Evolutionary conservation across 1,140 invertebrate genomes (phyloP).

Genomic region (Drosophila nikananu): DNA sequence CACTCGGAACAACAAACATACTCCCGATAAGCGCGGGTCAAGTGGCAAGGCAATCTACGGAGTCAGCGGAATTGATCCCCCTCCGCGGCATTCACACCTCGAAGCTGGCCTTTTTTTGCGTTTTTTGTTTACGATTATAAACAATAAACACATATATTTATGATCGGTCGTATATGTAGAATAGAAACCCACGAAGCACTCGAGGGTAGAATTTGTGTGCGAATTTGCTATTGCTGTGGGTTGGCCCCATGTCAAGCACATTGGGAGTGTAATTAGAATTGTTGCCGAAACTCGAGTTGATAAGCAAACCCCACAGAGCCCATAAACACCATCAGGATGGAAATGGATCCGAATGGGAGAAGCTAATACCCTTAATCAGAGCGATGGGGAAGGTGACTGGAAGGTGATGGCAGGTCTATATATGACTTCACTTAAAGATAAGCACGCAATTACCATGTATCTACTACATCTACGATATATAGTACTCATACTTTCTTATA

Average conservation of each 20-base stretch:
- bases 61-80: constrained; percentile 1
- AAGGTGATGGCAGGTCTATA: constrained; percentile 4
- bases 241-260: constrained; percentile 37
- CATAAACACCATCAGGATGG: constrained; percentile 12
- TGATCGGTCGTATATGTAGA: constrained; percentile 54
- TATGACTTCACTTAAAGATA: neutral
- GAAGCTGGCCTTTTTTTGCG: constrained; percentile 15
- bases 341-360: constrained; percentile 16
- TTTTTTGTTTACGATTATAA: constrained; percentile 55
- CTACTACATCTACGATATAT: neutral
- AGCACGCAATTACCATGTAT: neutral
- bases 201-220: constrained; percentile 40
- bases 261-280: constrained; percentile 51
- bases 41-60: constrained; percentile 24
- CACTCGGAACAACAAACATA: constrained; percentile 3
- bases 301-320: constrained; percentile 16
- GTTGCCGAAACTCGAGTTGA: constrained; percentile 41
- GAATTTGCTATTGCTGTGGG: constrained; percentile 26
- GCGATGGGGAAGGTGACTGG: constrained; percentile 5
- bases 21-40: constrained; percentile 24
- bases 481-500: neutral
- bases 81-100: constrained; percentile 9
- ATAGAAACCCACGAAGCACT: constrained; percentile 17
- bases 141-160: constrained; percentile 65
- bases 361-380: constrained; percentile 9